Evolutionary conservation across 2,888 invertebrate species (phyloP), one percentile per base, ranked within the genome.

Genomic region (Noctua pronuba): DNA sequence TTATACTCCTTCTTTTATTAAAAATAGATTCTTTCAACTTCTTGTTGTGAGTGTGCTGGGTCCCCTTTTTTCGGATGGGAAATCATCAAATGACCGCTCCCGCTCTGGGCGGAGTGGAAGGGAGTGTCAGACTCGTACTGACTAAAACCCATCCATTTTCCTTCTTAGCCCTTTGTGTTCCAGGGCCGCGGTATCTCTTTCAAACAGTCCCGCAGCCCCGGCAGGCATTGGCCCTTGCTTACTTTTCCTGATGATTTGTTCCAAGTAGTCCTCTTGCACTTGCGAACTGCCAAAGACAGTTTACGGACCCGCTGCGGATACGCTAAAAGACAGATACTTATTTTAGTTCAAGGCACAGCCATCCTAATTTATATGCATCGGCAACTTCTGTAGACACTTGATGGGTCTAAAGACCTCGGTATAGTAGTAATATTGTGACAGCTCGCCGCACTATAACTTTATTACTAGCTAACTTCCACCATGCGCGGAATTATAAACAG

Each of bases 401-500:
- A 81, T 55, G 62, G 21, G 79, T 52, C 2, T 67, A 46, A 35
- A 68, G 31, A 68, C 62, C 75, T 81, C 58, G 16, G 11, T 2
- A 58, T 28, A 18, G 24, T 24, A 60, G 4, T 35, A n/a, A 72
- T 4, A 46, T 7, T 62, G 7, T 52, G 62, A 28, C 35, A 79
- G 41, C 18, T 35, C 10, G 62, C 35, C 28, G n/a, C 38, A 46
- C 38, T 41, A 49, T 73, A n/a, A 46, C n/a, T 69, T 67, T 78
- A 67, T 49, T 68, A 77, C 38, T 1, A 46, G 28, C 44, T 44
- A 18, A 55, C 49, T 49, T 35, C 41, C 13, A 68, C 13, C 60
- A 52, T 60, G 68, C n/a, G 0, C 24, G 10, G 75, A 75, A 80
- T 75, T 46, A 38, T 52, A 75, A 83, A 52, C 24, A 64, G 16